Evolutionary conservation across 2,888 invertebrate species (phyloP), one percentile per base, ranked within the genome.

Genomic region (Eudemis profundana): DNA sequence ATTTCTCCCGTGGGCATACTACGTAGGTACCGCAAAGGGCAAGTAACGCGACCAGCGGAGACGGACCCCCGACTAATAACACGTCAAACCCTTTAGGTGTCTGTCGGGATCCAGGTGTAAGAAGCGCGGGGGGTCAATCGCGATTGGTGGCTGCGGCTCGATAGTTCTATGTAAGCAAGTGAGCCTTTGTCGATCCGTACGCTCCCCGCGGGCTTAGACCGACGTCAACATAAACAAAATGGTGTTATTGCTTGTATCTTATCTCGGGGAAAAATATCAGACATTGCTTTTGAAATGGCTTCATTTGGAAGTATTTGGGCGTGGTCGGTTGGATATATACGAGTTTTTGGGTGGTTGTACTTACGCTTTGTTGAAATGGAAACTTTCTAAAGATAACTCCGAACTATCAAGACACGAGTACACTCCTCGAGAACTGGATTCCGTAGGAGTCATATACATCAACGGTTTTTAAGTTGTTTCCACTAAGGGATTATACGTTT

Each of bases 191-290:
- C 78, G 81, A 81, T 77, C 80, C 78, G 69, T 75, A 63, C 71
- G 67, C 72, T 83, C 84, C 83, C 85, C 72, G 72, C 81, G 78
- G 86, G 77, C 76, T 76, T 70, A 76, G 78, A 79, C 84, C 83
- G 84, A 79, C 84, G 85, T 87, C 88, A 84, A 89, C 85, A 86
- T 87, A 89, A 90, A 89, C 89, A 89, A 87, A 87, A 87, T 82
- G 78, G 78, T 83, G 85, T 87, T 84, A 86, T 87, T 85, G 84
- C 83, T 79, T 84, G 84, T 87, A 87, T 88, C 85, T 86, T 88
- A 87, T 89, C 86, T 84, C 68, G 71, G 72, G 74, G 78, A 78
- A 84, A 84, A 86, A 86, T 87, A 86, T 82, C 78, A 75, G 73
- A 78, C 81, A 81, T 68, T 64, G 67, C 51, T 63, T 56, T 59